Conservation (phyloP, 1,140 invertebrate genomes). For the Formica selysi region DNA sequence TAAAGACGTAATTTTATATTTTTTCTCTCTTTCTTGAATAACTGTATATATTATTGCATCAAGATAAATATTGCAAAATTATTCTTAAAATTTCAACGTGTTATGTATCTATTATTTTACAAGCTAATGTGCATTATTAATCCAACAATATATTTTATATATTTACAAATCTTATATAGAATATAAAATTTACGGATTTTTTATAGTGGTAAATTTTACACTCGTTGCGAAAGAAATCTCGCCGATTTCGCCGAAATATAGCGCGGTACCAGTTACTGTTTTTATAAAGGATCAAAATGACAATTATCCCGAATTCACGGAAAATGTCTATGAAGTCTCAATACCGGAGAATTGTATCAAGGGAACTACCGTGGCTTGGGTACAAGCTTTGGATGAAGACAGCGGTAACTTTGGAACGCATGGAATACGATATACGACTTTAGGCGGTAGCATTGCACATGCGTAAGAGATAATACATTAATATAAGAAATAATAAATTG, state of each 20-base stretch:
- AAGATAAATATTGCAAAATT: too few relatives aligned
- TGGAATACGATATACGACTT: slow-evolving; percentile 95
- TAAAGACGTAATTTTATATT: slow-evolving; percentile 51
- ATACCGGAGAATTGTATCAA: slow-evolving; percentile 94
- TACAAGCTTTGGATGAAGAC: slow-evolving; percentile 94
- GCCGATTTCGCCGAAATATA: slow-evolving; percentile 90
- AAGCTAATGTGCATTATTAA: too few relatives aligned
- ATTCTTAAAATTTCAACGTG: too few relatives aligned
- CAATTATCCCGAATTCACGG: slow-evolving; percentile 96
- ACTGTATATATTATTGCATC: too few relatives aligned
- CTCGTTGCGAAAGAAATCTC: slow-evolving; percentile 94
- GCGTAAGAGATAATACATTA: slow-evolving; percentile 88
- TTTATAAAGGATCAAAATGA: slow-evolving; percentile 97
- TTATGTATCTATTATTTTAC: too few relatives aligned
- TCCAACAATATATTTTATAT: too few relatives aligned
- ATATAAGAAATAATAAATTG: slow-evolving; percentile 69
- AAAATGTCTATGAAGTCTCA: slow-evolving; percentile 92
- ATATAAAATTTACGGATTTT: slow-evolving; percentile 18
- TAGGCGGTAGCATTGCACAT: slow-evolving; percentile 93
- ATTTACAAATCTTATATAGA: too few relatives aligned
- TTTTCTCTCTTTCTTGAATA: neutral
- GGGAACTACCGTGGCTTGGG: slow-evolving; percentile 93
- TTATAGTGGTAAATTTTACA: slow-evolving; percentile 93
- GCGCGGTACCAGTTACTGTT: slow-evolving; percentile 93
- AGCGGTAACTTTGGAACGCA: slow-evolving; percentile 94